Conservation (phyloP, 2,888 invertebrate species). For the Dendrolimus houi region DNA sequence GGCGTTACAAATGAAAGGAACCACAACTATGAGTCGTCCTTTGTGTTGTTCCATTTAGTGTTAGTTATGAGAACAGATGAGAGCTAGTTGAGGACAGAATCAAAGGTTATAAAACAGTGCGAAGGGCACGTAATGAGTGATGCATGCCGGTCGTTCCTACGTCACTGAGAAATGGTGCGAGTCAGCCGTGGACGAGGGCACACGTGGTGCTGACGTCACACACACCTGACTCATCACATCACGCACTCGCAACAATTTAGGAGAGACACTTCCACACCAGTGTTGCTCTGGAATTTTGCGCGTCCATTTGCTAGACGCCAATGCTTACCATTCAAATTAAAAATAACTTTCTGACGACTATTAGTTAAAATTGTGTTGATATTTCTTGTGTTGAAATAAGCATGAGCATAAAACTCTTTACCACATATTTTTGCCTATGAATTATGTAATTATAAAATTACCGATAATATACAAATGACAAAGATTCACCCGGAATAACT, state of each 20-base stretch:
- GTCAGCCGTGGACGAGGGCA: constrained; percentile 40
- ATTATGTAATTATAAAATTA: too few species aligned
- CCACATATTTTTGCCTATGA: too few species aligned
- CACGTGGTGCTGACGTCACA: constrained; percentile 60
- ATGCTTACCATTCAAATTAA: too few species aligned
- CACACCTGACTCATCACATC: constrained; percentile 54
- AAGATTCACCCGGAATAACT: too few species aligned
- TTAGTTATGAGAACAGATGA: not conserved
- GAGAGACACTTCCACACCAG: constrained; percentile 20
- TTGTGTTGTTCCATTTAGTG: constrained; percentile 1
- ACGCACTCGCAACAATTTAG: constrained; percentile 27
- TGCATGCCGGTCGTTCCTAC: constrained; percentile 21
- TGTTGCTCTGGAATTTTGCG: constrained; percentile 9
- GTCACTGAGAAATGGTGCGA: constrained; percentile 52
- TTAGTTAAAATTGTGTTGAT: too few species aligned
- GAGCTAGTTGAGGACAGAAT: not conserved
- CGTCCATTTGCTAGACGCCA: not conserved
- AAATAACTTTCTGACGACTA: too few species aligned
- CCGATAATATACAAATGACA: too few species aligned
- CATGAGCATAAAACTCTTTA: too few species aligned
- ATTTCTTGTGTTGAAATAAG: too few species aligned
- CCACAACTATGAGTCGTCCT: constrained; percentile 7
- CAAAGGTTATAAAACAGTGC: constrained; percentile 27
- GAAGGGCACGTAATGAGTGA: constrained; percentile 33
- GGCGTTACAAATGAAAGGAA: constrained; percentile 33